Conservation (phyloP, 2,888 invertebrate species). For the Mellilla xanthometata region DNA sequence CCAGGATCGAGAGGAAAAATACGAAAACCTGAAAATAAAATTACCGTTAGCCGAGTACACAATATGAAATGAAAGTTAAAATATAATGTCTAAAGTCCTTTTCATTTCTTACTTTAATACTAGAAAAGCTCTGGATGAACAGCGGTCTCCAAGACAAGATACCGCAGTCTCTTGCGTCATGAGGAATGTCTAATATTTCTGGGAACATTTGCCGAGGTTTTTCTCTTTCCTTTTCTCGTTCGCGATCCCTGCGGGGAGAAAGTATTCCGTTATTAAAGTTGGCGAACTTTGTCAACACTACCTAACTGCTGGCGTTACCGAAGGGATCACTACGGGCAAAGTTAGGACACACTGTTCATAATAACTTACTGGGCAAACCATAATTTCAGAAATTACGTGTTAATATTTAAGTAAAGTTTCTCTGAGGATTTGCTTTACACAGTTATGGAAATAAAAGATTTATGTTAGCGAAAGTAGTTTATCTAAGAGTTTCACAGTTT, state of each 20-base stretch:
- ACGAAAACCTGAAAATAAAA: slow-evolving; percentile 89
- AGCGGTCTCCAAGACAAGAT: slow-evolving; percentile 93
- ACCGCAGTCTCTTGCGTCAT: slow-evolving; percentile 92
- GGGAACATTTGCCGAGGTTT: slow-evolving; percentile 82
- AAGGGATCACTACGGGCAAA: slow-evolving; percentile 4
- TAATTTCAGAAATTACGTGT: not conserved
- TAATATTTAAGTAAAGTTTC: too few relatives aligned
- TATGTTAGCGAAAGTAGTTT: too few relatives aligned
- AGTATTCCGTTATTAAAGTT: slow-evolving; percentile 13
- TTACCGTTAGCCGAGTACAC: slow-evolving; percentile 8
- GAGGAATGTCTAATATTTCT: slow-evolving; percentile 85
- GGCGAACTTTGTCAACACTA: slow-evolving; percentile 10
- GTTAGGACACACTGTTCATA: not conserved
- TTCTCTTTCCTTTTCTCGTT: slow-evolving; percentile 82
- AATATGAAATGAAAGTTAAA: not conserved
- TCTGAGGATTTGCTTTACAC: too few relatives aligned
- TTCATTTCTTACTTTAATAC: slow-evolving; percentile 87
- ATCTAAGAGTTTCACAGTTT: too few relatives aligned
- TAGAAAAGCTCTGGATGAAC: slow-evolving; percentile 93
- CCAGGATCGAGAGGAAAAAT: slow-evolving; percentile 93
- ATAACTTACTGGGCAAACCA: not conserved
- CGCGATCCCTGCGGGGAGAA: slow-evolving; percentile 65
- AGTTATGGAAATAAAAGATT: too few relatives aligned
- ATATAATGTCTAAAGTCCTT: not conserved
- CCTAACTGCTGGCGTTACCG: slow-evolving; percentile 4